phyloP scores from a whole-genome alignment of 1,140 invertebrate species.

The Drosophila kikkawai region DNA sequence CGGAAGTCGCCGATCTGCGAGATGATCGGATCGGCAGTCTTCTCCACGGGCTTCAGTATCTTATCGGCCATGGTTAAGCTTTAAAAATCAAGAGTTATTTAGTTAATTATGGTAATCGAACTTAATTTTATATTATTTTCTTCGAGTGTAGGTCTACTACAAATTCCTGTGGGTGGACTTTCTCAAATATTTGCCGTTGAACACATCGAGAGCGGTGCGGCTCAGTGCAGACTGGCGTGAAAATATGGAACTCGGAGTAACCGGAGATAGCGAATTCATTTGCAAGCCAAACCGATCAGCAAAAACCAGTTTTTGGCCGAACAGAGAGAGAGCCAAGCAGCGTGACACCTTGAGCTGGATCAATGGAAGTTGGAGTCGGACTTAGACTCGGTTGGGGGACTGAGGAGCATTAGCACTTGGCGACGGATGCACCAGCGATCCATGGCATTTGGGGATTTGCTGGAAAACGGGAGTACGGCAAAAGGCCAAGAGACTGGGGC shows the following conservation, averaged over 20 bases:
- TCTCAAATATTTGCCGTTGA: constrained; percentile 50
- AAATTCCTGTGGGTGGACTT: constrained; percentile 18
- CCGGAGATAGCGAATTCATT: constrained; percentile 41
- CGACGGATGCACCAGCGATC: constrained; percentile 21
- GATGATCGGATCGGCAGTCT: constrained; percentile 59
- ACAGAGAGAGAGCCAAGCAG: constrained; percentile 5
- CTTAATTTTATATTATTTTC: neutral
- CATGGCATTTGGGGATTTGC: constrained; percentile 36
- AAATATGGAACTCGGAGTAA: constrained; percentile 29
- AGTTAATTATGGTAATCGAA: neutral
- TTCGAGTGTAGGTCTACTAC: constrained; percentile 8
- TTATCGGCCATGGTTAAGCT: neutral
- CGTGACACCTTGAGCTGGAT: constrained; percentile 32
- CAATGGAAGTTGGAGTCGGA: neutral
- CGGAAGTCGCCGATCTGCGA: constrained; percentile 88
- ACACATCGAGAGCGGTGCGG: constrained; percentile 43
- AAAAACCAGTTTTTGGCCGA: constrained; percentile 54
- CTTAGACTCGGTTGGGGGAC: neutral
- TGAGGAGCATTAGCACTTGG: constrained; percentile 55
- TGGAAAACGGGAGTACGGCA: constrained; percentile 35
- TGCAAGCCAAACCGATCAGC: constrained; percentile 16
- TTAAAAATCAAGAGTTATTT: neutral
- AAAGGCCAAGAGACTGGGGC: constrained; percentile 45
- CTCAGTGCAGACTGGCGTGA: constrained; percentile 56
- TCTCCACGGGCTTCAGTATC: constrained; percentile 24